Base-by-base conservation (phyloP, 2,888 invertebrate genomes). In the Spisula solida region DNA sequence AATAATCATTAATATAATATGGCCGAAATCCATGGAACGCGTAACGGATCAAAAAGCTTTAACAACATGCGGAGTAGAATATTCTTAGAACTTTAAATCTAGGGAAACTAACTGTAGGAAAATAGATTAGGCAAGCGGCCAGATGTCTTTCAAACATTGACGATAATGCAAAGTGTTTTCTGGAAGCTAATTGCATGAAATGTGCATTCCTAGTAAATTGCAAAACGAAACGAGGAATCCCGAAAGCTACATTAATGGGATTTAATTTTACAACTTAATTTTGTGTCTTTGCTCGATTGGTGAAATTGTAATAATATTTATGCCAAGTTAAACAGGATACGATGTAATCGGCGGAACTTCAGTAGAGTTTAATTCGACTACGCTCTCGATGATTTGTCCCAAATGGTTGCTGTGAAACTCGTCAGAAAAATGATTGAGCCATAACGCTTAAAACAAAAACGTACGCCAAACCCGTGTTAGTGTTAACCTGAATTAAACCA, bases 141-240 rank as follows among this genome's bases (percentile, higher is more conserved):
- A 75, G 75, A 75, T 31, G n/a, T 75, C 75, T 34, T 75, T 75
- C 31, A 75, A 25, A 75, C 75, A 34, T 75, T 75, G 75, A 75
- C 34, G 75, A 75, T 75, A 75, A 75, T 75, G 75, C 75, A 18
- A 75, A 75, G 75, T 75, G 75, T 75, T 75, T 75, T 75, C 75
- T 16, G 6, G 75, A 31, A 25, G 34, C 75, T 75, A 75, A 75
- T 75, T 75, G 31, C 70, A 70, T 1, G 31, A 70, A 70, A 70
- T 70, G 31, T 25, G 75, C 31, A 75, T 75, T 34, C 75, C 75
- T 34, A 16, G 34, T 31, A 75, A 75, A 75, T 75, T 75, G 75
- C 34, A 75, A 31, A 75, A 25, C 34, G 34, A 2, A 31, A 75
- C 4, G 18, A 2, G 14, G 60, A 25, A 25, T 75, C 75, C 75